These are phyloP conservation scores for Athalia rosae DNA, from an alignment of 2,888 invertebrate species.

Conservation along the genomic window DNA sequence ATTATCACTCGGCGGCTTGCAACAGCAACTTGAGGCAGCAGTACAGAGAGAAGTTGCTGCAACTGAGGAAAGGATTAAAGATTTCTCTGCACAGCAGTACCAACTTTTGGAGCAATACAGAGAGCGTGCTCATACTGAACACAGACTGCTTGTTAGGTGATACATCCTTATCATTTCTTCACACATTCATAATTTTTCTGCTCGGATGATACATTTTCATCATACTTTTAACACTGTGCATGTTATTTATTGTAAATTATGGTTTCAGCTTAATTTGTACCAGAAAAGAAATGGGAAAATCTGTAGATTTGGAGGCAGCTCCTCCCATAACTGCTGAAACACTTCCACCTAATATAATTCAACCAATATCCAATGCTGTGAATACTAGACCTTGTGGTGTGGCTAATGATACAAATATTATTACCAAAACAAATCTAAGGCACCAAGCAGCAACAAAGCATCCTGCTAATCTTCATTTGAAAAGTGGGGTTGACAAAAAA, in stretches of 20 bases:
- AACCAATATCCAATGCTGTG: slow-evolving; percentile 57
- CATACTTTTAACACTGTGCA: slow-evolving; percentile 5
- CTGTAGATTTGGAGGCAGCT: slow-evolving; percentile 57
- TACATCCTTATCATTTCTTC: slow-evolving; percentile 43
- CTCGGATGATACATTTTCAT: background rate
- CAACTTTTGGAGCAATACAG: slow-evolving; percentile 83
- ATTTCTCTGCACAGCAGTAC: slow-evolving; percentile 85
- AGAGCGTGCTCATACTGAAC: slow-evolving; percentile 84
- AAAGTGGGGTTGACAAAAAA: slow-evolving; percentile 58
- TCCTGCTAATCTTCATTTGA: slow-evolving; percentile 57
- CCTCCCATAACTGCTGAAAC: slow-evolving; percentile 59
- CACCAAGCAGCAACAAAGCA: slow-evolving; percentile 55
- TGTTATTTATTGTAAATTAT: background rate
- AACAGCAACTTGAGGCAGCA: slow-evolving; percentile 81
- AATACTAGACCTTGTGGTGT: slow-evolving; percentile 53
- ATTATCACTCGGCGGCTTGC: slow-evolving; percentile 78
- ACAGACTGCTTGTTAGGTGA: slow-evolving; percentile 80
- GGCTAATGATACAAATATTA: slow-evolving; percentile 53
- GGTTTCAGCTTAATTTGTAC: slow-evolving; percentile 59
- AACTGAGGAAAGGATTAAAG: slow-evolving; percentile 85
- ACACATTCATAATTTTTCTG: background rate
- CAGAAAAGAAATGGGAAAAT: slow-evolving; percentile 56
- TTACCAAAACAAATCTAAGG: slow-evolving; percentile 55
- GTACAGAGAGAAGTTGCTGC: slow-evolving; percentile 82
- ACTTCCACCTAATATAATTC: slow-evolving; percentile 57